Evolutionary conservation across 2,113 vertebrate species (phyloP).

Genomic region (Ochotona curzoniae): DNA sequence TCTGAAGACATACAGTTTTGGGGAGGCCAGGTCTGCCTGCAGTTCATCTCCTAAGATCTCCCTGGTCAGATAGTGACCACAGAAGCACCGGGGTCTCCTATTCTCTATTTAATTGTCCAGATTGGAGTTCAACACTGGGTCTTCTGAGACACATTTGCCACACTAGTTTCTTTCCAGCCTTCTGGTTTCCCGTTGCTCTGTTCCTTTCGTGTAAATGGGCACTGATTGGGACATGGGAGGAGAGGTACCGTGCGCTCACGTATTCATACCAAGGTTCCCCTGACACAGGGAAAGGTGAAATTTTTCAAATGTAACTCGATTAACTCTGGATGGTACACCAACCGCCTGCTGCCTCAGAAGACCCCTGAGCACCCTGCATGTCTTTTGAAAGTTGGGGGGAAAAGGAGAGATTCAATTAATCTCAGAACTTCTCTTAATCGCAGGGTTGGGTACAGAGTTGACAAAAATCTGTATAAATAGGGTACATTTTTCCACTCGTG

Average conservation of each 20-base stretch:
- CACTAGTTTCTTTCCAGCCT: conserved; percentile 73
- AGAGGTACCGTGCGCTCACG: conserved; percentile 55
- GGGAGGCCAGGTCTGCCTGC: conserved; percentile 48
- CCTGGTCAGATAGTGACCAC: conserved; percentile 60
- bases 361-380: conserved; percentile 73
- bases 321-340: conserved; percentile 80
- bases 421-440: conserved; percentile 80
- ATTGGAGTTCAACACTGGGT: conserved; percentile 78
- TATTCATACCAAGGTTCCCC: conserved; percentile 73
- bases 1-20: conserved; percentile 46
- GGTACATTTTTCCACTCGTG: conserved; percentile 85
- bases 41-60: conserved; percentile 56
- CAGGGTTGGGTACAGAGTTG: conserved; percentile 67
- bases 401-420: conserved; percentile 81
- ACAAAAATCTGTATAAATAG: conserved; percentile 82
- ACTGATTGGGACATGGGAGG: conserved; percentile 70
- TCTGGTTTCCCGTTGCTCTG: conserved; percentile 67
- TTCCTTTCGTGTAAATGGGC: conserved; percentile 63
- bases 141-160: conserved; percentile 74
- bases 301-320: conserved; percentile 71
- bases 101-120: conserved; percentile 80
- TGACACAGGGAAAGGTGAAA: conserved; percentile 71
- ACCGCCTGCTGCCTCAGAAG: conserved; percentile 64
- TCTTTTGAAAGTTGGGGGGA: conserved; percentile 65
- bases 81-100: conserved; percentile 61